Percentiles rank a stretch among this genome's conserved stretches.
These are phyloP conservation scores for Phthorimaea operculella DNA, from an alignment of 1,140 invertebrate species.

Conservation along the genomic window DNA sequence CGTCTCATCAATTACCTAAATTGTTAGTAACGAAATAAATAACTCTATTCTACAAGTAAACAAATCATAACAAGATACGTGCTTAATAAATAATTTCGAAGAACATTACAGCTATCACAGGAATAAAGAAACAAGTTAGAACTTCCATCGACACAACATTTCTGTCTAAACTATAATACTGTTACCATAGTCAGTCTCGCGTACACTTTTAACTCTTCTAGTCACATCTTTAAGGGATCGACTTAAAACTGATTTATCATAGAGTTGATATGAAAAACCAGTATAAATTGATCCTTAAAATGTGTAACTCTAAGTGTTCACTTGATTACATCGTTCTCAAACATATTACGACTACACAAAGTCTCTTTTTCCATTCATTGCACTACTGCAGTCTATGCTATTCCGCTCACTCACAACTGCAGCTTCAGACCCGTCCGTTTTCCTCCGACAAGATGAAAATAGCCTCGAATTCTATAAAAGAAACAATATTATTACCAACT, in stretches of 20 bases:
- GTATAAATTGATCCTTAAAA: too few relatives aligned
- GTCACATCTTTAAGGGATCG: conserved; percentile 9
- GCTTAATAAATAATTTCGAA: too few relatives aligned
- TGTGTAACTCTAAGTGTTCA: not conserved
- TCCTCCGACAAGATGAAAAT: conserved; percentile 43
- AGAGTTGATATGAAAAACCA: too few relatives aligned
- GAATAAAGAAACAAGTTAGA: conserved; percentile 29
- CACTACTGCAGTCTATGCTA: conserved; percentile 23
- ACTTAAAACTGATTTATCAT: not conserved
- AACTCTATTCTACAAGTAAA: too few relatives aligned
- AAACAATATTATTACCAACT: conserved; percentile 12
- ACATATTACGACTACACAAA: conserved; percentile 40
- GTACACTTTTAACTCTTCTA: not conserved
- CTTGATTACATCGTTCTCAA: not conserved
- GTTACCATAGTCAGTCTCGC: conserved; percentile 40
- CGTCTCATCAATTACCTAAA: too few relatives aligned
- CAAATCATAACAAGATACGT: too few relatives aligned
- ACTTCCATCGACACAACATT: not conserved
- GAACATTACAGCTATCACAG: conserved; percentile 28
- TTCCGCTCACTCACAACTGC: conserved; percentile 57
- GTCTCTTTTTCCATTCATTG: conserved; percentile 34
- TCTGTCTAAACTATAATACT: conserved; percentile 35
- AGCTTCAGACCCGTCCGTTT: conserved; percentile 50
- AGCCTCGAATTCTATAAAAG: conserved; percentile 43
- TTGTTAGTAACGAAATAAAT: too few relatives aligned